Percentiles rank a stretch among this genome's conserved stretches.
Evolutionary conservation across 2,797 vertebrate species (phyloP).

Genomic region (Spinibarbus caldwelli): DNA sequence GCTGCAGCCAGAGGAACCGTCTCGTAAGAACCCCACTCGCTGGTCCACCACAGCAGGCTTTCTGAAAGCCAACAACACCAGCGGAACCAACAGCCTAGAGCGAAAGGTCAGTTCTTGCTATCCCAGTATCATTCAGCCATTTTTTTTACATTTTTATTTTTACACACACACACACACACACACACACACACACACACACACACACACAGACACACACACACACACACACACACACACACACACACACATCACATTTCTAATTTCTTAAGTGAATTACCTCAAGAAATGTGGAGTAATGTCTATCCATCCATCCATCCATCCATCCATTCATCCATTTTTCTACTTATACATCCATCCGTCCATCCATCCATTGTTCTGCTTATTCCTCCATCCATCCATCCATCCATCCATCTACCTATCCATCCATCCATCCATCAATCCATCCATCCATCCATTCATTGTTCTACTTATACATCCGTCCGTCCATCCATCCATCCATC

Average conservation of each 20-base stretch:
- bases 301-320: not conserved
- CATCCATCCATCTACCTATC: not conserved
- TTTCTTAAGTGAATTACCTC: too few relatives aligned
- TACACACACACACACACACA: not conserved
- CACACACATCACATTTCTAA: not conserved
- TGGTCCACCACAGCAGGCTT: constrained; percentile 93
- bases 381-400: not conserved
- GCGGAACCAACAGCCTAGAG: constrained; percentile 79
- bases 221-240: not conserved
- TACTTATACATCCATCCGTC: not conserved
- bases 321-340: not conserved
- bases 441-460: not conserved
- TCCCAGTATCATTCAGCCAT: not conserved
- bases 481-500: not conserved
- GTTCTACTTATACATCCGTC: rapidly evolving
- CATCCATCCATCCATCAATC: not conserved
- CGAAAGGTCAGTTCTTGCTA: constrained; percentile 82
- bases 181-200: not conserved
- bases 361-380: not conserved
- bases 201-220: not conserved
- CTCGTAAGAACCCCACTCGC: constrained; percentile 89
- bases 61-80: constrained; percentile 80
- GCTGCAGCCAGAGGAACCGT: constrained; percentile 85
- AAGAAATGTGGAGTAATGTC: too few relatives aligned
- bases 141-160: not conserved